Base-by-base conservation (phyloP, 2,888 invertebrate species). In the Agrochola macilenta region DNA sequence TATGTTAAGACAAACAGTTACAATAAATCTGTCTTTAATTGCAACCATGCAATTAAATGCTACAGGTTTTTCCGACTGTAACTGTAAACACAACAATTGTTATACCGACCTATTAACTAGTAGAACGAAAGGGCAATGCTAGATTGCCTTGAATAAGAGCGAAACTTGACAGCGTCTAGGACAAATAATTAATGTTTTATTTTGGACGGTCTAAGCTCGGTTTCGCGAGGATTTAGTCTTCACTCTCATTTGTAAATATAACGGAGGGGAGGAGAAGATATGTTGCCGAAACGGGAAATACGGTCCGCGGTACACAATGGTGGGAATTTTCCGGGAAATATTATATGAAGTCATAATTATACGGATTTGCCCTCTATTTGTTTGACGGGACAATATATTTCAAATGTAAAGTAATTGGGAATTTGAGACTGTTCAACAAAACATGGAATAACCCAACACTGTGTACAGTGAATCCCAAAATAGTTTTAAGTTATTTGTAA, bases 341-440 rank as follows among this genome's bases (percentile, higher is more conserved):
- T 58, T 74, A 54, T 58, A 76, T 78, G 66, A 73, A 83, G 74
- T 80, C 75, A 78, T 77, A 72, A 71, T 72, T 82, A 69, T 83
- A 75, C 76, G 81, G 79, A 83, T 79, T 64, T 87, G 86, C 84
- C 82, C 86, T 87, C 75, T 87, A 84, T 81, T 81, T 87, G 86
- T 84, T 86, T 76, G 72, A 78, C 65, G 76, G 78, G 86, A 82
- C 81, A 64, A 74, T 77, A 71, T 81, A 68, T 70, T 60, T 49
- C 35, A 49, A 79, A 84, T 79, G 66, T 78, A 77, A 74, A 79
- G 76, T 82, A 74, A 71, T 70, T 74, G 79, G 70, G 70, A 54
- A 74, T 54, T 64, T 76, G n/a, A 52, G 63, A 68, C 63, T 65
- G 72, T 69, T 73, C 23, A 52, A 78, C 46, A 23, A 35, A 26